Percentiles rank a stretch among this genome's conserved stretches.
Conservation (phyloP, 2,888 invertebrate genomes). For the Spodoptera littoralis region DNA sequence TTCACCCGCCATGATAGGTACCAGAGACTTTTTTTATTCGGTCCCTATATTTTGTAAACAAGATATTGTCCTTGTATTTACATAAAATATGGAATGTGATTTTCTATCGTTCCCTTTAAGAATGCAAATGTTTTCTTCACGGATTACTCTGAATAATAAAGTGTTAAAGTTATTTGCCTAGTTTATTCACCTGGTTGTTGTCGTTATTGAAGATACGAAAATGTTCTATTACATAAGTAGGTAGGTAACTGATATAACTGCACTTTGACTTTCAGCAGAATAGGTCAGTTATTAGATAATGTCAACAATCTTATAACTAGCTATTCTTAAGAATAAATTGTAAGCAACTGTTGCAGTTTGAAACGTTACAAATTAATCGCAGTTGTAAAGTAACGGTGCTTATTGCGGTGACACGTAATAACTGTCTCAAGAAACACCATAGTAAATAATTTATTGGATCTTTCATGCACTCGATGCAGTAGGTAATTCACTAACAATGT, state of each 20-base stretch:
- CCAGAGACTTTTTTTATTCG: constrained; percentile 16
- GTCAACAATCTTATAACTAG: no score
- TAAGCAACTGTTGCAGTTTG: not conserved
- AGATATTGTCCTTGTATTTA: not conserved
- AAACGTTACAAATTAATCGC: constrained; percentile 8
- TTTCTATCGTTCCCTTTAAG: no score
- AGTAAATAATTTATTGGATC: constrained; percentile 18
- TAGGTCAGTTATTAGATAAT: no score
- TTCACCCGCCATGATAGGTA: constrained; percentile 36
- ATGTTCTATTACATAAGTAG: no score
- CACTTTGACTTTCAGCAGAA: no score
- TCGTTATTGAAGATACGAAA: no score
- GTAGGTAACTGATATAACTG: no score
- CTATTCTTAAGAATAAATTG: no score
- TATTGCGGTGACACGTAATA: constrained; percentile 15
- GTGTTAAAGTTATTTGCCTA: no score
- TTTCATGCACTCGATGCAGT: constrained; percentile 4
- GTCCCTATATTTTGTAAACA: constrained; percentile 3
- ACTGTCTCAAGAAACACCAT: constrained; percentile 13
- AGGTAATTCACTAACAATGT: constrained; percentile 8
- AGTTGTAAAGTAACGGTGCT: constrained; percentile 15
- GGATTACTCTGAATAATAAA: no score
- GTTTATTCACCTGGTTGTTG: no score
- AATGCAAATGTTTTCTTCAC: no score
- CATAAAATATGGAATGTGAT: not conserved